A percentile compares a stretch with the other conserved stretches of the same genome.
Conservation (phyloP, 1,140 invertebrate genomes). For the Anastrepha ludens region DNA sequence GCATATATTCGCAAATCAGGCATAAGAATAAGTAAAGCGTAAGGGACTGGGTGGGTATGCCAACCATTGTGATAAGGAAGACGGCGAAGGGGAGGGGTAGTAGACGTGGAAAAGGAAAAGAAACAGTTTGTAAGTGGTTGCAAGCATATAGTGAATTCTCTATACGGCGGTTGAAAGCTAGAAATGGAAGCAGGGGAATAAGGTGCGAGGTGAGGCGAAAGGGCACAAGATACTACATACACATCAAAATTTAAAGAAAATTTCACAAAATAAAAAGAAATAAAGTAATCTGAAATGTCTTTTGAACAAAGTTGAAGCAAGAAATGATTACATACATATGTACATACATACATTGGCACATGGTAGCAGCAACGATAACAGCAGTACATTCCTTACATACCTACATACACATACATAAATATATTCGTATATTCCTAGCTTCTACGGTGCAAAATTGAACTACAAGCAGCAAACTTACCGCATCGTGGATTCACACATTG, state of each 20-base stretch:
- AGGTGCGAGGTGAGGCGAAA: not conserved
- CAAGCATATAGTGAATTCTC: slow-evolving; percentile 31
- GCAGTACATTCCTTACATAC: not conserved
- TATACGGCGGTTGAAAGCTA: not conserved
- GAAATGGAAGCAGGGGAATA: not conserved
- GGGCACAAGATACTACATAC: not conserved
- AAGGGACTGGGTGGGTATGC: not conserved
- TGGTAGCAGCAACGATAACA: not conserved
- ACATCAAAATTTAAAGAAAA: slow-evolving; percentile 36
- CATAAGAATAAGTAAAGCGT: not conserved
- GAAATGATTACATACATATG: not conserved
- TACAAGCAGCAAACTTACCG: not conserved
- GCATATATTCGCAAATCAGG: slow-evolving; percentile 47
- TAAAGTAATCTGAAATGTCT: not conserved
- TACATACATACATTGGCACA: not conserved
- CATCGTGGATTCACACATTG: not conserved
- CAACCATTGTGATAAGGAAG: not conserved
- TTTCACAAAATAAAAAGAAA: slow-evolving; percentile 17
- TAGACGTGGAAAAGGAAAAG: not conserved
- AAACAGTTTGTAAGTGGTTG: slow-evolving; percentile 17
- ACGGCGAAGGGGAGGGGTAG: not conserved
- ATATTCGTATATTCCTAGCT: not conserved
- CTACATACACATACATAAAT: not conserved
- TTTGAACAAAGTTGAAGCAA: slow-evolving; percentile 26
- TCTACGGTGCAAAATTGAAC: not conserved